Evolutionary conservation across 2,113 vertebrate genomes (phyloP).

Genomic region (Pyxicephalus adspersus): DNA sequence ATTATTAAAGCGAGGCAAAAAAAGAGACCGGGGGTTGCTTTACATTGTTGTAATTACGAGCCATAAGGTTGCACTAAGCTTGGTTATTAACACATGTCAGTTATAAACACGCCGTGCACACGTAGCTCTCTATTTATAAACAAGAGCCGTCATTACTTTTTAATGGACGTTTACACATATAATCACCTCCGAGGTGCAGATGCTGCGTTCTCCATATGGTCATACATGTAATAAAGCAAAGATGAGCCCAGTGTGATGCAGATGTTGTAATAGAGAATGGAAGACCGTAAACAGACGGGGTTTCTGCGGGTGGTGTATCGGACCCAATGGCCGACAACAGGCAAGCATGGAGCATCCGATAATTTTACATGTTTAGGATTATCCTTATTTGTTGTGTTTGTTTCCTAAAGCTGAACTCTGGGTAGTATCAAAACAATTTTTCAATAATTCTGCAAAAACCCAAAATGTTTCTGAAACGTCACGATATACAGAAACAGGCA

Average conservation of each 20-base stretch:
- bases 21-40: too few relatives aligned
- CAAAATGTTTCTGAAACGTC: too few relatives aligned
- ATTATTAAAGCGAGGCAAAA: too few relatives aligned
- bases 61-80: too few relatives aligned
- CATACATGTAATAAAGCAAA: constrained; percentile 10
- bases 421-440: too few relatives aligned
- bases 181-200: constrained; percentile 25
- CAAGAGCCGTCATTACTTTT: not conserved
- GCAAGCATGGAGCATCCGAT: not conserved
- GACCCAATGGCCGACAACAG: constrained; percentile 1
- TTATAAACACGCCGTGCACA: not conserved
- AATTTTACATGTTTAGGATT: too few relatives aligned
- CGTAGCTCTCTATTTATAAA: not conserved
- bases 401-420: too few relatives aligned
- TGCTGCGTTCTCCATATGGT: constrained; percentile 8
- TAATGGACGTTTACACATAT: constrained; percentile 2
- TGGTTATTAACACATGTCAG: too few relatives aligned
- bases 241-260: not conserved
- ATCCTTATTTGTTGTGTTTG: too few relatives aligned
- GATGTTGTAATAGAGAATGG: not conserved
- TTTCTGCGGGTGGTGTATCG: constrained; percentile 1
- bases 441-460: too few relatives aligned
- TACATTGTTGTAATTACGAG: too few relatives aligned
- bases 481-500: too few relatives aligned
- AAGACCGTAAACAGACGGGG: constrained; percentile 9